These are phyloP conservation scores for Parotocinclus haroldoi DNA, from an alignment of 2,797 vertebrate genomes.

Conservation along the genomic window DNA sequence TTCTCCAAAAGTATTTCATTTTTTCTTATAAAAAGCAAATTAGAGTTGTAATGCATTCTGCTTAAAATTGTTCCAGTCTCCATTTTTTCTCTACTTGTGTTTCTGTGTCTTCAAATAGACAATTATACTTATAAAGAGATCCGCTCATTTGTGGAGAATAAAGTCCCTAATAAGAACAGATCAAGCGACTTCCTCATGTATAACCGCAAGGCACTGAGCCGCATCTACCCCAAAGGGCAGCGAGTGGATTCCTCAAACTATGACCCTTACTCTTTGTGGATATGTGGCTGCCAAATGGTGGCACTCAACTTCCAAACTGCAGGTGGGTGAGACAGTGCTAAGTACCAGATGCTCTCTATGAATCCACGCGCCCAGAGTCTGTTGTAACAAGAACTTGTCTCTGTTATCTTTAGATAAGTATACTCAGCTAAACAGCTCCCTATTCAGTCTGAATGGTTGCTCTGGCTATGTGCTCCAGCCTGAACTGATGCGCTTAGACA, in stretches of 20 bases:
- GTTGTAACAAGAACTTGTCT: not conserved
- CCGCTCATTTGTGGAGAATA: conserved; percentile 95
- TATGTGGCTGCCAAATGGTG: conserved; percentile 91
- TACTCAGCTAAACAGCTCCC: conserved; percentile 88
- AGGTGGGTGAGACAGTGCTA: conserved; percentile 71
- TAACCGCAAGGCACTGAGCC: conserved; percentile 88
- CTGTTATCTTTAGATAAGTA: conserved; percentile 80
- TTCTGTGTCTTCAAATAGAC: conserved; percentile 59
- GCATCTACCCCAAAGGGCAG: conserved; percentile 92
- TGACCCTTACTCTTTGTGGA: conserved; percentile 90
- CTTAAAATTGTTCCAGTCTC: no score
- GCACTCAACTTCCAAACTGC: conserved; percentile 95
- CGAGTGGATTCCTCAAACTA: conserved; percentile 97
- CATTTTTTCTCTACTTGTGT: no score
- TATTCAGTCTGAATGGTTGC: conserved; percentile 86
- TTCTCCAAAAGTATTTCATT: not conserved
- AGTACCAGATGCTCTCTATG: no score
- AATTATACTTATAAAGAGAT: conserved; percentile 86
- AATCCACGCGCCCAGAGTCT: no score
- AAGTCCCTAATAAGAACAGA: conserved; percentile 76
- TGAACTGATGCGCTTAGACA: conserved; percentile 82
- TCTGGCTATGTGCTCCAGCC: conserved; percentile 92
- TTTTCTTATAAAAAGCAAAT: not conserved
- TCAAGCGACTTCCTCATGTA: conserved; percentile 79
- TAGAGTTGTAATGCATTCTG: no score